Conservation (phyloP, 2,797 vertebrate genomes). For the Falco rusticolus region DNA sequence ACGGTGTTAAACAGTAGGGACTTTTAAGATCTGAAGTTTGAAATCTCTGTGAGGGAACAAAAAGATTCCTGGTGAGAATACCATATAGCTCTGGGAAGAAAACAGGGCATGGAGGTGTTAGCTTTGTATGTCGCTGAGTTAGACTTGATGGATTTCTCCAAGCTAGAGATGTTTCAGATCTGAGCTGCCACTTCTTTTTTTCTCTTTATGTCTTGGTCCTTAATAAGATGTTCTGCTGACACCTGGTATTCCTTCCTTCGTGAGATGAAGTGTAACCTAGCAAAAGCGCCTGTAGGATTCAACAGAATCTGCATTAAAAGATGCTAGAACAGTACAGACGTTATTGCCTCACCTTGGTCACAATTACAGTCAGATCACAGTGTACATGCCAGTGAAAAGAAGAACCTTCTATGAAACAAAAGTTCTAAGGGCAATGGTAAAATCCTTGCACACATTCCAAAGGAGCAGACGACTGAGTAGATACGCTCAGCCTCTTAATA, state of each 20-base stretch:
- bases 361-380: neutral
- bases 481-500: neutral
- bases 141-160: neutral
- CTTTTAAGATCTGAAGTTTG: neutral
- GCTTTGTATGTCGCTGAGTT: neutral
- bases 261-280: neutral
- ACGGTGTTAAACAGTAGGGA: neutral
- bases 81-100: neutral
- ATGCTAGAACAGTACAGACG: neutral
- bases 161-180: neutral
- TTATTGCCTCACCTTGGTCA: neutral
- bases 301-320: neutral
- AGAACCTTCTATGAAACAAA: neutral
- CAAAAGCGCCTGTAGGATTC: neutral
- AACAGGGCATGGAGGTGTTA: accelerated
- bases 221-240: neutral
- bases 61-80: neutral
- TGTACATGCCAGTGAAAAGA: accelerated
- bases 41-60: neutral
- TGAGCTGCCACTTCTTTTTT: neutral
- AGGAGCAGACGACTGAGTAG: neutral
- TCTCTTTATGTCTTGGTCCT: neutral
- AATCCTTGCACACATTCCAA: neutral
- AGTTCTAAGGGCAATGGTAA: neutral
- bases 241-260: neutral